These are phyloP conservation scores for Ceyx melanurus DNA, from an alignment of 2,113 vertebrate genomes.

Conservation along the genomic window DNA sequence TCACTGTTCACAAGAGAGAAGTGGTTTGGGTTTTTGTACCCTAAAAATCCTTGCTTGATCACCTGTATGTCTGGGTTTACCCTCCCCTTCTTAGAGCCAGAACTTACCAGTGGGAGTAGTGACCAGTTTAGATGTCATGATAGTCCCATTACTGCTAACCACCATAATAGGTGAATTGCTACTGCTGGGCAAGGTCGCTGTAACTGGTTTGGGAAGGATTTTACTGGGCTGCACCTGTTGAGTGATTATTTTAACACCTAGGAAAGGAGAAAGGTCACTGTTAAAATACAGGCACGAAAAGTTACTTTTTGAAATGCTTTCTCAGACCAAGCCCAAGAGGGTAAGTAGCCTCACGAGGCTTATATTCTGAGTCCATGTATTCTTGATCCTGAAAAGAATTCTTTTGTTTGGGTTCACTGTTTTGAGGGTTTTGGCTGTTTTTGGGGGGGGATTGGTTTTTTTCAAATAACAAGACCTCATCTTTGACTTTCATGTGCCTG, in stretches of 20 bases:
- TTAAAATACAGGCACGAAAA: slow-evolving; percentile 66
- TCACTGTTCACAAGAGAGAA: neutral
- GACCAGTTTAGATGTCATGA: slow-evolving; percentile 98
- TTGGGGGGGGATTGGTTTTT: neutral
- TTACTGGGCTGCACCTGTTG: slow-evolving; percentile 99
- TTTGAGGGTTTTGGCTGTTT: neutral
- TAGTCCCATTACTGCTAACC: slow-evolving; percentile 97
- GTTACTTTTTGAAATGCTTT: slow-evolving; percentile 59
- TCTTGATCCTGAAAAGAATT: neutral
- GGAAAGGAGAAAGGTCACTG: slow-evolving; percentile 71
- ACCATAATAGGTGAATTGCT: slow-evolving; percentile 98
- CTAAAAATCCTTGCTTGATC: neutral
- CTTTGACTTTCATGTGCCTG: slow-evolving; percentile 44
- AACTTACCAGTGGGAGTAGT: slow-evolving; percentile 92
- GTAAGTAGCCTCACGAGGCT: slow-evolving; percentile 49
- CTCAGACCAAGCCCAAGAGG: slow-evolving; percentile 47
- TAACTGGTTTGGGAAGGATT: slow-evolving; percentile 96
- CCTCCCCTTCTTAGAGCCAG: slow-evolving; percentile 51
- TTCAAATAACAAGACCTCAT: neutral
- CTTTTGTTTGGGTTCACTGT: neutral
- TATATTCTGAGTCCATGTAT: neutral
- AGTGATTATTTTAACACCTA: slow-evolving; percentile 99
- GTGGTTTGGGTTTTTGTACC: neutral
- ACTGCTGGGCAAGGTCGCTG: slow-evolving; percentile 88
- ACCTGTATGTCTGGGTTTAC: slow-evolving; percentile 14